Evolutionary conservation across 2,888 invertebrate genomes (phyloP), one percentile per base, ranked within the genome.

Genomic region (Blera fallax): DNA sequence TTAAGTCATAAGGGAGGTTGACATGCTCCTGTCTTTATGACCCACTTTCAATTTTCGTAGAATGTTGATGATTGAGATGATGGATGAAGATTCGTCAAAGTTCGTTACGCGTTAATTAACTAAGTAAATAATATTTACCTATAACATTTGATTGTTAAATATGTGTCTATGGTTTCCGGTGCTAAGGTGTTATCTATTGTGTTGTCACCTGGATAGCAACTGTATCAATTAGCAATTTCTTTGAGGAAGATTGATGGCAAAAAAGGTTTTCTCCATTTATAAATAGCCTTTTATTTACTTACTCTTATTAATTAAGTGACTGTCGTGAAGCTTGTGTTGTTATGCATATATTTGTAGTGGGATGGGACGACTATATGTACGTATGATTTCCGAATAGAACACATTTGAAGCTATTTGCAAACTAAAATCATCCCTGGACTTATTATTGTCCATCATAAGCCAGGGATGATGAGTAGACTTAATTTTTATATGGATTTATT

Each of bases 81-180:
- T 64, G 70, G 81, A 82, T 77, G 77, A 48, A 29, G 65, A 82
- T 69, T 77, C 60, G 40, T 56, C 56, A 77, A 77, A 43, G 64
- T 70, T 77, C 58, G 52, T 65, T 77, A 24, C n/a, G 37, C 52
- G 50, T 52, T 77, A 58, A 72, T 82, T 82, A 82, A 65, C 77
- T 72, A 72, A 58, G 11, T 40, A 67, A 77, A 67, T 58, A 43
- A 56, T 40, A 69, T 69, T 40, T 43, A 27, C 14, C 27, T 43
- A 27, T 10, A 62, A 43, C 43, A 21, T 48, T 18, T 11, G 29
- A 43, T 27, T 43, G 43, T 43, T 16, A 16, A 21, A 5, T 40
- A 8, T 40, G 27, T 29, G 43, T 24, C 21, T 24, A 14, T 2
- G 14, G 27, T 62, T 8, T 16, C 58, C 0, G 37, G 11, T 37